These are phyloP conservation scores for Sebastes cheni DNA, from an alignment of 2,797 vertebrate species.

Conservation along the genomic window DNA sequence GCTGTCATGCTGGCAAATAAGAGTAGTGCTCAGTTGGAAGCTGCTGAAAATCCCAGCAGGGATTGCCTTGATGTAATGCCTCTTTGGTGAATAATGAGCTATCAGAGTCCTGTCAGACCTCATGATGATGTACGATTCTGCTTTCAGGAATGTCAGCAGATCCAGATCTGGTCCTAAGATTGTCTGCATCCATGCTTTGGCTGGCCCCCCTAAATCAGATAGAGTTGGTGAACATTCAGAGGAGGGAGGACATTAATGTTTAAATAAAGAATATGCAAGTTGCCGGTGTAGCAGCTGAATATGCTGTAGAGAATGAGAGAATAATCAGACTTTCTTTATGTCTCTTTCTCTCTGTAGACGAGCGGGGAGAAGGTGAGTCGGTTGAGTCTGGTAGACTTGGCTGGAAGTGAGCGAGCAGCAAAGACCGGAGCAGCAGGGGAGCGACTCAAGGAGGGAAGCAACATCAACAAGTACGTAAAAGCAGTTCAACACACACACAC, in stretches of 20 bases:
- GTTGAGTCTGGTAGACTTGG: conserved; percentile 95
- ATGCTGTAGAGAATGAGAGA: not conserved
- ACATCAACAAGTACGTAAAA: conserved; percentile 82
- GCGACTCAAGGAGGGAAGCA: conserved; percentile 92
- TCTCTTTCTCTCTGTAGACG: conserved; percentile 79
- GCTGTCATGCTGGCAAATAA: not conserved
- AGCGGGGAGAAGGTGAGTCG: conserved; percentile 96
- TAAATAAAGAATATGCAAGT: not conserved
- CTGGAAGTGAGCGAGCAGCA: conserved; percentile 95
- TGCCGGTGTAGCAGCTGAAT: not conserved
- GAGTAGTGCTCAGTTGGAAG: not conserved
- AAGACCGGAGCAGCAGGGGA: conserved; percentile 96
- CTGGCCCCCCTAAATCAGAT: not conserved
- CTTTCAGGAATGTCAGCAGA: not conserved
- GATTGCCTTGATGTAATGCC: not conserved
- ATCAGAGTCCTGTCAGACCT: not conserved
- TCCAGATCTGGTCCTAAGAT: not conserved
- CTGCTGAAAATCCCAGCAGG: not conserved
- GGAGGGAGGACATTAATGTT: not conserved
- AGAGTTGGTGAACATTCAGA: not conserved
- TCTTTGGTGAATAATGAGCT: not conserved
- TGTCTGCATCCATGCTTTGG: too few relatives aligned
- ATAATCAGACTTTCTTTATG: not conserved
- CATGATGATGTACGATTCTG: not conserved
- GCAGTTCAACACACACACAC: not conserved